These are phyloP conservation scores for Trichoplax adhaerens DNA, from an alignment of 37 sponge, comb jelly and placozoan genomes.

Conservation along the genomic window DNA sequence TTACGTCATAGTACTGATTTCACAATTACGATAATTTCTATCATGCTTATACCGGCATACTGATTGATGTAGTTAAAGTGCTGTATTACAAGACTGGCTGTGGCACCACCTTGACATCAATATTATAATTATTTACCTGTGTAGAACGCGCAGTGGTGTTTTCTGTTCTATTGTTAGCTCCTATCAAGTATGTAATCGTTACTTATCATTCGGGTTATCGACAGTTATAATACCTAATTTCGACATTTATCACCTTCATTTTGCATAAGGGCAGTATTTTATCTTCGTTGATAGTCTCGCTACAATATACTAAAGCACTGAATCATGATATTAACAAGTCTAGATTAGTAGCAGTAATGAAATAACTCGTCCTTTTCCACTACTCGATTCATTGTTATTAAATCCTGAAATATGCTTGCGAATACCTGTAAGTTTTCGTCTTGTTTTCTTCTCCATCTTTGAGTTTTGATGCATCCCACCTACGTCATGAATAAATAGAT, in stretches of 20 bases:
- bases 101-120: too few species aligned
- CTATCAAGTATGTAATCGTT: constrained; percentile 11
- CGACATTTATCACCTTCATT: constrained; percentile 1
- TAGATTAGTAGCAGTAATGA: too few species aligned
- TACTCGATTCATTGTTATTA: not conserved
- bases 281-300: not conserved
- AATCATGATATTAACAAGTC: not conserved
- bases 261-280: not conserved
- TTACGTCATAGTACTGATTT: not conserved
- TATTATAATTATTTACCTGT: constrained; percentile 24
- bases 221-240: not conserved
- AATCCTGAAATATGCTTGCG: not conserved
- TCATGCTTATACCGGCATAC: not conserved
- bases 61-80: not conserved
- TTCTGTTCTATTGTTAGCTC: constrained; percentile 54
- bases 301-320: not conserved
- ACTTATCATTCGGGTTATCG: constrained; percentile 7
- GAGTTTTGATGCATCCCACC: constrained; percentile 1
- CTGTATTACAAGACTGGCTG: too few species aligned
- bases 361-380: too few species aligned
- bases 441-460: constrained; percentile 87
- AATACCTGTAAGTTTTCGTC: constrained; percentile 50
- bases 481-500: too few species aligned
- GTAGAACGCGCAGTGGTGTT: constrained; percentile 91
- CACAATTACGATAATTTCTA: not conserved